These are phyloP conservation scores for Linurgus olivaceus DNA, from an alignment of 2,797 vertebrate genomes.

Conservation along the genomic window DNA sequence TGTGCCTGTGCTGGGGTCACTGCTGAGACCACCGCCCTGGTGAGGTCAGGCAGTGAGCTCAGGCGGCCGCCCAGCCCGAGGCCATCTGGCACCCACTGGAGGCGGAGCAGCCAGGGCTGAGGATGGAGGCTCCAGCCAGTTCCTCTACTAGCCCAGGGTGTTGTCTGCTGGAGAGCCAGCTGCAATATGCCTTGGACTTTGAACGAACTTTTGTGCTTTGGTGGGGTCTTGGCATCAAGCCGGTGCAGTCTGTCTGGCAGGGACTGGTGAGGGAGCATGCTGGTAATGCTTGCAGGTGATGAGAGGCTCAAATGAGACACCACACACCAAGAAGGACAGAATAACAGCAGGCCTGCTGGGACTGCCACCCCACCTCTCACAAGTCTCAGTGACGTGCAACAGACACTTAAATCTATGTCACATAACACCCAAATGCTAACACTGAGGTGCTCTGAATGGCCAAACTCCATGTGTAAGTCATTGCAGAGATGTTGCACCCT, in stretches of 20 bases:
- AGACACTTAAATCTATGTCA: background rate
- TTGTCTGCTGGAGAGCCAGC: background rate
- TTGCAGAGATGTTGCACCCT: background rate
- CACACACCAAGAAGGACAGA: background rate
- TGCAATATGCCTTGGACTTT: conserved; percentile 41
- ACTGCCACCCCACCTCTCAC: background rate
- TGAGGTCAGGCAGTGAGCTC: conserved; percentile 63
- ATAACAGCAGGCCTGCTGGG: background rate
- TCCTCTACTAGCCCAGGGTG: conserved; percentile 11
- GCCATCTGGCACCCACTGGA: conserved; percentile 23
- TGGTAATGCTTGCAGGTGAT: background rate
- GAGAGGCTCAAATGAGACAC: background rate
- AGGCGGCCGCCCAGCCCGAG: background rate
- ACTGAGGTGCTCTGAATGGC: background rate
- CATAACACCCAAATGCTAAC: background rate
- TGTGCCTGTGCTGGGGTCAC: background rate
- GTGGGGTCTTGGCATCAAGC: background rate
- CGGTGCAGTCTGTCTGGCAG: background rate
- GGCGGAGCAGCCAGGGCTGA: background rate
- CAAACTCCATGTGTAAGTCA: background rate
- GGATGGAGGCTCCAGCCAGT: background rate
- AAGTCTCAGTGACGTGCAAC: background rate
- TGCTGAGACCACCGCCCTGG: conserved; percentile 8
- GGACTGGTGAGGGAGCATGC: background rate
- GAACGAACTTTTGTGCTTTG: conserved; percentile 42